Evolutionary conservation across 2,797 vertebrate species (phyloP), one percentile per base, ranked within the genome.

Genomic region (Enteromius anoplus): DNA sequence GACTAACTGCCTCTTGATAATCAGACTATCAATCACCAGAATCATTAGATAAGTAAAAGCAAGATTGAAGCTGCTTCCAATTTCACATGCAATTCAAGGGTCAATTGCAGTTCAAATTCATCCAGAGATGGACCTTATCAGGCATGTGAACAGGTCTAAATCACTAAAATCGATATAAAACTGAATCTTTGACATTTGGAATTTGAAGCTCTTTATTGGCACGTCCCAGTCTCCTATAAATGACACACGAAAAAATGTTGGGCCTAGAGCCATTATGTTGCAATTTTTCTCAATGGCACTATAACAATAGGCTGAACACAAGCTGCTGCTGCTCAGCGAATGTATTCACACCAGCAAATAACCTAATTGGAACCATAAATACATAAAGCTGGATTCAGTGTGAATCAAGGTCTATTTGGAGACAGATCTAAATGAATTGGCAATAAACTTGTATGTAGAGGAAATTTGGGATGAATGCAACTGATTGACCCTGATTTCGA

Each of bases 1-100:
- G 86, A 87, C 83, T 72, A 81, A 85, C 42, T 15, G 64, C 81
- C 23, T 85, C 51, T n/a, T 79, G 26, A 83, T 69, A 82, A 75
- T 82, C 71, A 47, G 21, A 40, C 75, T 23, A 77, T 78, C 66
- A 73, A 77, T 84, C 82, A 82, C 64, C 51, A 80, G 71, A 72
- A 53, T 68, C 60, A 55, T 82, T 82, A 55, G 60, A 75, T 75
- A 75, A 75, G 47, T 53, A 75, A 51, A 75, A 75, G 71, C 45
- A 55, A 26, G 17, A 45, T 10, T 55, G 34, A 82, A 37, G 17
- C 80, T n/a, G 60, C 34, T 77, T 77, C 40, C 65, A 49, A 70
- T 83, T 69, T 47, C 49, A 69, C 14, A 65, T 76, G 37, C 49
- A 76, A 77, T 76, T 55, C 49, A 53, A 53, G 51, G 73, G 51